Evolutionary conservation across 2,888 invertebrate genomes (phyloP).

Genomic region (Notodonta dromedarius): DNA sequence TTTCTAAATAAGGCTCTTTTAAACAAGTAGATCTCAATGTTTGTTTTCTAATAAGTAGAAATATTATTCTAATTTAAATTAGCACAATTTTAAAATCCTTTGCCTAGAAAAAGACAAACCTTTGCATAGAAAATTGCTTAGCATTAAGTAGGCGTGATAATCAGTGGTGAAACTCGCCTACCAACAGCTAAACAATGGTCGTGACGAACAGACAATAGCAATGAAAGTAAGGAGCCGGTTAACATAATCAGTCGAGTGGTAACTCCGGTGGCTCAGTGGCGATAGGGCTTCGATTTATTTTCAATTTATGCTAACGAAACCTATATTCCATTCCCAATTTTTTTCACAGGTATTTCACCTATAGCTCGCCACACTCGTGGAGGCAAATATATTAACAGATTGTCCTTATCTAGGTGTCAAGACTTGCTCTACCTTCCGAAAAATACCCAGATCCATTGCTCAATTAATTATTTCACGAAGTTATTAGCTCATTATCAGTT

Average conservation of each 20-base stretch:
- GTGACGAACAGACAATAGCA: conserved; percentile 18
- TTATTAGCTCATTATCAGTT: not conserved
- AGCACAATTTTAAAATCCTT: too few species aligned
- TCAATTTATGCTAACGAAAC: not conserved
- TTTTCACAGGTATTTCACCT: too few species aligned
- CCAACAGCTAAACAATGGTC: conserved; percentile 1
- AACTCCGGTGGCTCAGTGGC: not conserved
- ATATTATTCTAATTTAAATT: too few species aligned
- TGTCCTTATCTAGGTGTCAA: not conserved
- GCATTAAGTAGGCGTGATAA: not conserved
- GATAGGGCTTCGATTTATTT: not conserved
- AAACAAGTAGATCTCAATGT: too few species aligned
- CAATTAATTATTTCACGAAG: not conserved
- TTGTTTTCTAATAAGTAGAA: too few species aligned
- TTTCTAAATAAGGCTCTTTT: too few species aligned
- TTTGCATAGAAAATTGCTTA: too few species aligned
- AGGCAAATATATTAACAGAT: too few species aligned
- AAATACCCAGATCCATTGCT: not conserved
- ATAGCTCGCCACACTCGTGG: too few species aligned
- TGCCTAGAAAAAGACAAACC: too few species aligned
- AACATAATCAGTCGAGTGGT: conserved; percentile 10
- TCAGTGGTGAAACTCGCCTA: not conserved
- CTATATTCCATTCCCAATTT: too few species aligned
- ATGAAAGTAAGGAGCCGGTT: conserved; percentile 27
- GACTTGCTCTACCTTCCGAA: not conserved